These are phyloP conservation scores for Drosophila pseudotakahashii DNA, from an alignment of 2,888 invertebrate genomes.

Conservation along the genomic window DNA sequence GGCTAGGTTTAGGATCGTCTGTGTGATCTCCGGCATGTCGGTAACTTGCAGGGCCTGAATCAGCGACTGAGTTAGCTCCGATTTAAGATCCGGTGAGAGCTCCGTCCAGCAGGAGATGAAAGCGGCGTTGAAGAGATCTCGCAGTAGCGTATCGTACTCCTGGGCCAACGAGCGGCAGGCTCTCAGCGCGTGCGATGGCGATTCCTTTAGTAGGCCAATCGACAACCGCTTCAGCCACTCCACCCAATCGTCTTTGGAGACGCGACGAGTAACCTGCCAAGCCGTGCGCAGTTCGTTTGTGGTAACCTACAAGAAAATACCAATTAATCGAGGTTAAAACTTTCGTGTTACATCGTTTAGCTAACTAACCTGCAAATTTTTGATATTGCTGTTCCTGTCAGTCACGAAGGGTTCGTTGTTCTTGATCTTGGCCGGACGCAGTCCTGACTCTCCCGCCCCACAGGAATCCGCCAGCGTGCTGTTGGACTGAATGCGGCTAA, in stretches of 20 bases:
- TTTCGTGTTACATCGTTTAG: too few species aligned
- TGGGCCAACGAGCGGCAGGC: conserved; percentile 97
- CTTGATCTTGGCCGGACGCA: conserved; percentile 88
- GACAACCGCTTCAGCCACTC: conserved; percentile 97
- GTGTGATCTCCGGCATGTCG: conserved; percentile 97
- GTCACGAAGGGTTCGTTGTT: conserved; percentile 89
- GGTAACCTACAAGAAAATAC: conserved; percentile 86
- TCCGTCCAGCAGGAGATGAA: conserved; percentile 99
- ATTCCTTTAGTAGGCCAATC: conserved; percentile 96
- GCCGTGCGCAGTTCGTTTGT: conserved; percentile 93
- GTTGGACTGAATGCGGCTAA: conserved; percentile 89
- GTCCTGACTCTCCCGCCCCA: conserved; percentile 86
- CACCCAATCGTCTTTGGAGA: conserved; percentile 99
- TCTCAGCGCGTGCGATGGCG: conserved; percentile 96
- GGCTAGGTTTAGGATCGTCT: conserved; percentile 97
- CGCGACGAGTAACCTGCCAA: conserved; percentile 95
- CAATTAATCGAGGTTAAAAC: too few species aligned
- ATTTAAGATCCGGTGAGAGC: conserved; percentile 89
- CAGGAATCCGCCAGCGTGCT: conserved; percentile 87
- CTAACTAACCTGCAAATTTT: conserved; percentile 87
- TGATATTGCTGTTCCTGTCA: conserved; percentile 89
- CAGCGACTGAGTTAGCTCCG: conserved; percentile 93
- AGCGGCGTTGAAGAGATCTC: conserved; percentile 98
- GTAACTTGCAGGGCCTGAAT: conserved; percentile 96
- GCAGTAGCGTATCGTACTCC: conserved; percentile 96